phyloP scores from a whole-genome alignment of 2,113 vertebrate species.

The Odobenus rosmarus region DNA sequence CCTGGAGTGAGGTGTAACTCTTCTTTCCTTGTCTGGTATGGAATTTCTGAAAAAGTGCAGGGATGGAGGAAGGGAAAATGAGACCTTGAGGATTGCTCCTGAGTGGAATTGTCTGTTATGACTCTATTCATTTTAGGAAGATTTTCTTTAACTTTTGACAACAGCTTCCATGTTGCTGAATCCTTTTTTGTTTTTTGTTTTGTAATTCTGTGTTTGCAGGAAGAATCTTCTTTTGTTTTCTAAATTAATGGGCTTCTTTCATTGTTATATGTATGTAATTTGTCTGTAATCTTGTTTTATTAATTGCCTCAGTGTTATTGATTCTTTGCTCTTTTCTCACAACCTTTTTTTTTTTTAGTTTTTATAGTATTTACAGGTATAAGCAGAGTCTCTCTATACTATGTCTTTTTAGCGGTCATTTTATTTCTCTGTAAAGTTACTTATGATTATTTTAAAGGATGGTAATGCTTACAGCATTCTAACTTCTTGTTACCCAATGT shows the following conservation, averaged over 20 bases:
- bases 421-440: slow-evolving; percentile 52
- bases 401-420: slow-evolving; percentile 31
- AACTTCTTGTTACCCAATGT: slow-evolving; percentile 3
- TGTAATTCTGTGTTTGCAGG: not conserved
- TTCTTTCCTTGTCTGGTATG: not conserved
- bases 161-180: not conserved
- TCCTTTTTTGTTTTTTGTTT: not conserved
- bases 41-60: not conserved
- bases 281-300: slow-evolving; percentile 5
- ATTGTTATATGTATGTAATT: slow-evolving; percentile 37
- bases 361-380: slow-evolving; percentile 31
- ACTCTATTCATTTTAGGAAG: slow-evolving; percentile 7
- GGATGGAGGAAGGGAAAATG: not conserved
- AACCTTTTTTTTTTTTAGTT: not conserved
- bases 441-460: slow-evolving; percentile 21
- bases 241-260: not conserved
- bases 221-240: slow-evolving; percentile 16
- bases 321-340: slow-evolving; percentile 25
- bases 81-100: slow-evolving; percentile 2
- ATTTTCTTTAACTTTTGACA: slow-evolving; percentile 19
- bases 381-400: not conserved
- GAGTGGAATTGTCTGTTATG: not conserved
- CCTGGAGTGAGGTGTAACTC: not conserved
- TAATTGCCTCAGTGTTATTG: slow-evolving; percentile 8
- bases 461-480: slow-evolving; percentile 12